Evolutionary conservation across 2,113 vertebrate genomes (phyloP).

Genomic region (Cichladusa arquata): DNA sequence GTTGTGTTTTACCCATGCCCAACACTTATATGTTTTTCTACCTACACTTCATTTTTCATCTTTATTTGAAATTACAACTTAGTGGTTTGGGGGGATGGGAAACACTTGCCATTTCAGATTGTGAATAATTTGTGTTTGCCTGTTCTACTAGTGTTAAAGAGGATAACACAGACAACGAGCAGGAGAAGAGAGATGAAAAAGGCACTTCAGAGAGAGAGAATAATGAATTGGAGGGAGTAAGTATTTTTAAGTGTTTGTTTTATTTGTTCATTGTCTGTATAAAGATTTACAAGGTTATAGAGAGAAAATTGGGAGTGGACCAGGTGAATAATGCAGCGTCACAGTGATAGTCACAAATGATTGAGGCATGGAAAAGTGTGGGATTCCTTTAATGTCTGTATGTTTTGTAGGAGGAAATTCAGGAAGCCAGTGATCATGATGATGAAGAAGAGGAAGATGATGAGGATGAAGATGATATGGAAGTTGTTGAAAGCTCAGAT

Average conservation of each 20-base stretch:
- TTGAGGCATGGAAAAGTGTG: not conserved
- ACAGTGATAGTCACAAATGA: not conserved
- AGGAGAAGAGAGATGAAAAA: slow-evolving; percentile 86
- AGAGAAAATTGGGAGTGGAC: not conserved
- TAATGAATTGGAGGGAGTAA: slow-evolving; percentile 82
- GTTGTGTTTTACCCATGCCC: not conserved
- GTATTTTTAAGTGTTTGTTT: slow-evolving; percentile 40
- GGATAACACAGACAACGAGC: slow-evolving; percentile 86
- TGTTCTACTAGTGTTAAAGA: slow-evolving; percentile 81
- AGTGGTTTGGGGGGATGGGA: not conserved
- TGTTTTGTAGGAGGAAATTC: slow-evolving; percentile 78
- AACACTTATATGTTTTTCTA: not conserved
- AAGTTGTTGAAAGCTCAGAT: slow-evolving; percentile 89
- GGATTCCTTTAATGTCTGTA: not conserved
- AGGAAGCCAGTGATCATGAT: slow-evolving; percentile 91
- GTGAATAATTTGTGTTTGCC: not conserved
- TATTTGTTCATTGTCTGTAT: not conserved
- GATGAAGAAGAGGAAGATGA: slow-evolving; percentile 91
- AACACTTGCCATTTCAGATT: not conserved
- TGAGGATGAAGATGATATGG: slow-evolving; percentile 88
- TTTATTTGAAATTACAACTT: slow-evolving; percentile 31
- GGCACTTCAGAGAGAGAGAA: slow-evolving; percentile 75
- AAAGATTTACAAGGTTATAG: not conserved
- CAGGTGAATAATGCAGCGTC: not conserved
- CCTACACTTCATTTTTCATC: slow-evolving; percentile 1